These are phyloP conservation scores for Colossoma macropomum DNA, from an alignment of 2,113 vertebrate species.

Conservation along the genomic window DNA sequence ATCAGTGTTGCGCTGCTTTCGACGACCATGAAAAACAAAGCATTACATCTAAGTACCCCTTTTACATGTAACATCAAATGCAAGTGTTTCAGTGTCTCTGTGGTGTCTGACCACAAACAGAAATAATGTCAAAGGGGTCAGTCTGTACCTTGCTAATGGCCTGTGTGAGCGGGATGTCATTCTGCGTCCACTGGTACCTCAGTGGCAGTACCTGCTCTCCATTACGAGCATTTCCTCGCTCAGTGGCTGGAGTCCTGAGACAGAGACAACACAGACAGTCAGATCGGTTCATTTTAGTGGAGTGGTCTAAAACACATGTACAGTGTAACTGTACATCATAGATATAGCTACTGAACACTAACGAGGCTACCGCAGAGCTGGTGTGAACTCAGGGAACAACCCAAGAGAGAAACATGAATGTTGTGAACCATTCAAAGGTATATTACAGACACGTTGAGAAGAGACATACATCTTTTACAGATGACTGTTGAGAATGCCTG, in stretches of 20 bases:
- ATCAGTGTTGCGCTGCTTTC: not conserved
- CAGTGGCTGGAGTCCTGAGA: constrained; percentile 69
- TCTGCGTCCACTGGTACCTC: constrained; percentile 71
- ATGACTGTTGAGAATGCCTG: not conserved
- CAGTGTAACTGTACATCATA: not conserved
- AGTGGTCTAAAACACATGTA: not conserved
- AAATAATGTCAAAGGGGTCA: not conserved
- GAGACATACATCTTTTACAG: not conserved
- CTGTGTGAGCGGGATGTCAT: constrained; percentile 66
- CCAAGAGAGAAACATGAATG: too few species aligned
- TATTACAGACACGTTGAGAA: not conserved
- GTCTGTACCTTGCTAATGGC: constrained; percentile 72
- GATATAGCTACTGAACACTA: too few species aligned
- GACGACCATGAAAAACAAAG: not conserved
- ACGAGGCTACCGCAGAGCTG: too few species aligned
- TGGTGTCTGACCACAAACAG: not conserved
- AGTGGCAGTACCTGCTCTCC: constrained; percentile 77
- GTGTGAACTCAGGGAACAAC: too few species aligned
- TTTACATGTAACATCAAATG: too few species aligned
- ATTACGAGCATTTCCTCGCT: constrained; percentile 69
- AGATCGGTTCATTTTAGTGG: not conserved
- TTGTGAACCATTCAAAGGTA: not conserved
- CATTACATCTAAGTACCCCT: not conserved
- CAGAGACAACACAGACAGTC: not conserved
- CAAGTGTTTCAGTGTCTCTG: not conserved